Percentiles rank a stretch among this genome's conserved stretches.
Evolutionary conservation across 30 jellyfish, hydroid and myxozoan genomes (phyloP).

Genomic region (Haliclystus octoradiatus): DNA sequence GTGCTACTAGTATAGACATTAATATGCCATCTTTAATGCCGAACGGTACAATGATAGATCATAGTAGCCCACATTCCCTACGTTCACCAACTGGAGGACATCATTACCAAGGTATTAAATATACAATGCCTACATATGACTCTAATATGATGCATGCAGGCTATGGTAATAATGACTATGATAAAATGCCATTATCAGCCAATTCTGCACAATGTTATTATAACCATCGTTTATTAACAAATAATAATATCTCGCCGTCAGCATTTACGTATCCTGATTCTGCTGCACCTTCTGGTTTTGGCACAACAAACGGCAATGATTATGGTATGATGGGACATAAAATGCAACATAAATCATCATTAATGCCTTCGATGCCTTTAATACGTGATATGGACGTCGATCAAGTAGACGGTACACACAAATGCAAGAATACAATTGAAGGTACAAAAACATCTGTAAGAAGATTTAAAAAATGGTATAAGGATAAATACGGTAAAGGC

Average conservation of each 20-base stretch:
- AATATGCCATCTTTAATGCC: neutral
- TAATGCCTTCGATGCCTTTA: conserved; percentile 33
- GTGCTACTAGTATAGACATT: neutral
- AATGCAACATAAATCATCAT: neutral
- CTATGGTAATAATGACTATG: neutral
- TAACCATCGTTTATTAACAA: neutral
- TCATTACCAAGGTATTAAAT: neutral
- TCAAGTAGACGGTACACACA: conserved; percentile 93
- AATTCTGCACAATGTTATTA: neutral
- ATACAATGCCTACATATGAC: neutral
- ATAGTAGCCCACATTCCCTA: neutral
- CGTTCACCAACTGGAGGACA: conserved; percentile 1
- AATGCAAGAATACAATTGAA: conserved; percentile 91
- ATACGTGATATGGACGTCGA: conserved; percentile 80
- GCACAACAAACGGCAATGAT: neutral
- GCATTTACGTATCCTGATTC: neutral
- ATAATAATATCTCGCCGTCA: neutral
- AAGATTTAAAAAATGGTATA: conserved; percentile 86
- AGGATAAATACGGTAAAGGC: conserved; percentile 64
- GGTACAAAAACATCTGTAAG: conserved; percentile 97
- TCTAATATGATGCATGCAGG: neutral
- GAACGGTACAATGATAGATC: neutral
- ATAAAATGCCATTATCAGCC: neutral
- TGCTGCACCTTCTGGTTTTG: neutral
- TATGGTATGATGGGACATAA: neutral